Evolutionary conservation across 2,113 vertebrate species (phyloP), one percentile per base, ranked within the genome.

Genomic region (Melanotaenia duboulayi): DNA sequence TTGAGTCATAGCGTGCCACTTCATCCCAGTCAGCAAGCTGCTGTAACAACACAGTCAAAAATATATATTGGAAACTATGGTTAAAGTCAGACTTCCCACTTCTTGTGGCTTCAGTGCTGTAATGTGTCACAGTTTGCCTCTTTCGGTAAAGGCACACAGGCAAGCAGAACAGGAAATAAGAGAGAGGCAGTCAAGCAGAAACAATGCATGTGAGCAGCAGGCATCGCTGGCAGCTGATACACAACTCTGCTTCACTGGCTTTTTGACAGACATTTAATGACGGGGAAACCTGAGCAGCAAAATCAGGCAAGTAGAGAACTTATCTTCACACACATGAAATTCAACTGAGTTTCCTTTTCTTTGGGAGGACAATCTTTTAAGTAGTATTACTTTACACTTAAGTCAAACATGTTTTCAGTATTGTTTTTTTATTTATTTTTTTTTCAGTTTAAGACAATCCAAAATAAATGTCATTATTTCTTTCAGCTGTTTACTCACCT

Each of bases 21-120:
- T 13, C 32, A 57, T 70, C 63, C 64, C 19, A 0, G 44, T 39
- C 25, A 37, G 39, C 35, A 3, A 12, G 40, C n/a, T 58, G 20
- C 35, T 12, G 19, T 44, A 54, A 40, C 56, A 56, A 63, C 7
- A 59, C 46, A 19, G 14, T 51, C 44, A 71, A 70, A 0, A 44
- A 61, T 32, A 32, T 32, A 32, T 12, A 39, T 11, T 28, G 60
- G 76, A 72, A 83, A 77, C 63, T 63, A 24, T 14, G 4, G 46
- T 35, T 55, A 44, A 50, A 71, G 11, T 81, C 16, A 64, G 57
- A 87, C 90, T 90, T 91, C 88, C 83, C 82, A 81, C 84, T 88
- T 84, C 16, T 65, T 17, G 68, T 24, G 81, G 79, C 19, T 66
- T 74, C 6, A 1, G 55, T 11, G 24, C 77, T 48, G 49, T 44